These are phyloP conservation scores for Aphelocoma coerulescens DNA, from an alignment of 2,113 vertebrate species.

Conservation along the genomic window DNA sequence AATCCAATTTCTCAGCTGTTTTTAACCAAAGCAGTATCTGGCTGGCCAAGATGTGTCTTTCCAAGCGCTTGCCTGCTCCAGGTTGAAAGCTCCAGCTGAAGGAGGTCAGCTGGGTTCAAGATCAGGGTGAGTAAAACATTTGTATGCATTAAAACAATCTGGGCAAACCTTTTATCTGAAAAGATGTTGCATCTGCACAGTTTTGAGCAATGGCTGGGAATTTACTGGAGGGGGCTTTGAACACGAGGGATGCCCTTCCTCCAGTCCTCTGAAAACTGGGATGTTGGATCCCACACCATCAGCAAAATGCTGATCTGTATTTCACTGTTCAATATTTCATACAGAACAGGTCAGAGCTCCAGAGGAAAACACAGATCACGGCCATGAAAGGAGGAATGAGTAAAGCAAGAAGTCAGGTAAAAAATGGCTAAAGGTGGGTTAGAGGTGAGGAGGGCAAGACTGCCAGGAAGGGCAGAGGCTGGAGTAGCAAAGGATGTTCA, in stretches of 20 bases:
- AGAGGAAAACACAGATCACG: background rate
- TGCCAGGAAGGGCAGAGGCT: background rate
- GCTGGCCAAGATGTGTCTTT: background rate
- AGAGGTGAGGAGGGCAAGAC: background rate
- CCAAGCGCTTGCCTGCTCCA: background rate
- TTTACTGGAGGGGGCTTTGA: background rate
- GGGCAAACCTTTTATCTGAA: background rate
- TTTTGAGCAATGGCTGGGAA: background rate
- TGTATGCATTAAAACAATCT: background rate
- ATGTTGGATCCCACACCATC: background rate
- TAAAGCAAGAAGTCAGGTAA: background rate
- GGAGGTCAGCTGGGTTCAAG: background rate
- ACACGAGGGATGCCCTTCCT: fast-evolving
- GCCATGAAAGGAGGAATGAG: background rate
- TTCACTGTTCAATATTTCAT: background rate
- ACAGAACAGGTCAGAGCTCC: background rate
- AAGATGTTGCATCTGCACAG: background rate
- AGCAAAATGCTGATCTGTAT: background rate
- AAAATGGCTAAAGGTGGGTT: background rate
- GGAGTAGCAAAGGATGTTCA: background rate
- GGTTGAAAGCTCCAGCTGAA: background rate
- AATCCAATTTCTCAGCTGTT: background rate
- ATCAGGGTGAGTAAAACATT: background rate
- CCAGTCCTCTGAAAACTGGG: background rate
- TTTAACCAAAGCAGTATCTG: background rate